A percentile compares a stretch with the other conserved stretches of the same genome.
Conservation (phyloP, 35 echinoderm and acorn worm species). For the Hemicentrotus pulcherrimus region DNA sequence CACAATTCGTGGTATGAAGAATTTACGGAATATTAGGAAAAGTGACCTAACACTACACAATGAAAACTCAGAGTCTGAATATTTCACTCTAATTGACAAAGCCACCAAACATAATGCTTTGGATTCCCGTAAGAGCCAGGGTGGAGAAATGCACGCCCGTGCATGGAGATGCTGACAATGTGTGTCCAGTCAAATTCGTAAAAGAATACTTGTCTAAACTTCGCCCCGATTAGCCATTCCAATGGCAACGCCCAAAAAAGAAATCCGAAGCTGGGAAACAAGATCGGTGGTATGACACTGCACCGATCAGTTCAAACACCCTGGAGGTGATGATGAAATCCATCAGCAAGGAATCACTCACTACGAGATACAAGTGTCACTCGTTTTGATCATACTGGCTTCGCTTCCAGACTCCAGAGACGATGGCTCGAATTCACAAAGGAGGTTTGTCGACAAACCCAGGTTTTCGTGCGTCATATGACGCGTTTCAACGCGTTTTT, state of each 20-base stretch:
- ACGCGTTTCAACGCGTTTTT: no score
- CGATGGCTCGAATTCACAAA: no score
- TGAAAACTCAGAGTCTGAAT: neutral
- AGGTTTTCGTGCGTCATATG: no score
- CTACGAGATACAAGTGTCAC: neutral
- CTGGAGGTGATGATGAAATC: neutral
- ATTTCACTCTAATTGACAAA: neutral
- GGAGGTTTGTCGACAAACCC: no score
- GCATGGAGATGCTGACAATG: neutral
- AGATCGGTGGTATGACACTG: neutral
- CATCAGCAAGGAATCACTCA: slow-evolving; percentile 39
- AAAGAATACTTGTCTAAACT: no score
- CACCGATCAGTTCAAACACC: neutral
- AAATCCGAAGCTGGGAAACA: no score
- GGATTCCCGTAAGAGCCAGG: neutral
- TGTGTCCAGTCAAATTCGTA: no score
- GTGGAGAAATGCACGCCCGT: neutral
- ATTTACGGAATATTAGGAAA: slow-evolving; percentile 4
- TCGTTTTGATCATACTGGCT: slow-evolving; percentile 18
- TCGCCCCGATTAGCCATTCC: no score
- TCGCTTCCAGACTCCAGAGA: no score
- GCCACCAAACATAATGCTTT: neutral
- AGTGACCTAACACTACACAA: neutral
- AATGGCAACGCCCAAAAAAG: no score
- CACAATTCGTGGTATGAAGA: neutral